A percentile compares a stretch with the other conserved stretches of the same genome.
Evolutionary conservation across 1,140 invertebrate species (phyloP).

Genomic region (Mylabris phalerata): DNA sequence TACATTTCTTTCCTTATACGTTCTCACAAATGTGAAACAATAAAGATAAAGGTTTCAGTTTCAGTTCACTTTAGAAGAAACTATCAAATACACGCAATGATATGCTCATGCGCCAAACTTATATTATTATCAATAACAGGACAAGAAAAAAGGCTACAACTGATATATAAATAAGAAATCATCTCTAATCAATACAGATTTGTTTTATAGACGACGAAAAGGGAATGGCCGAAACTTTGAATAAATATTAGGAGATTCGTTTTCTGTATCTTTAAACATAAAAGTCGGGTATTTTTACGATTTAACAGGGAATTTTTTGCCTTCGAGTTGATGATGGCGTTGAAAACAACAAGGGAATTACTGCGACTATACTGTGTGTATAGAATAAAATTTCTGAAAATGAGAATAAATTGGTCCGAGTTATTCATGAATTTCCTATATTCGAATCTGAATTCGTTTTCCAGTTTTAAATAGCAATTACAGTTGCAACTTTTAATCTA

Average conservation of each 20-base stretch:
- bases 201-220: too few relatives aligned
- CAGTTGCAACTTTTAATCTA: constrained; percentile 46
- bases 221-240: too few relatives aligned
- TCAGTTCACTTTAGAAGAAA: constrained; percentile 22
- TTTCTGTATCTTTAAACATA: too few relatives aligned
- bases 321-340: too few relatives aligned
- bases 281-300: too few relatives aligned
- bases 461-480: constrained; percentile 45
- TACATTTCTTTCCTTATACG: constrained; percentile 24
- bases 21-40: constrained; percentile 23
- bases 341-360: too few relatives aligned
- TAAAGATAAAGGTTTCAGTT: constrained; percentile 25
- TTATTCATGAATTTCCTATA: constrained; percentile 23
- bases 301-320: too few relatives aligned
- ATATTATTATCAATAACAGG: constrained; percentile 23
- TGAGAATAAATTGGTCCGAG: constrained; percentile 11
- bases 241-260: too few relatives aligned
- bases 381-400: background rate
- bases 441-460: constrained; percentile 28
- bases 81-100: constrained; percentile 29
- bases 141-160: constrained; percentile 10
- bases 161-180: too few relatives aligned
- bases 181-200: too few relatives aligned
- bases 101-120: constrained; percentile 36
- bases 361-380: too few relatives aligned